Conservation (phyloP, 2,113 vertebrate species). For the Pandion haliaetus region DNA sequence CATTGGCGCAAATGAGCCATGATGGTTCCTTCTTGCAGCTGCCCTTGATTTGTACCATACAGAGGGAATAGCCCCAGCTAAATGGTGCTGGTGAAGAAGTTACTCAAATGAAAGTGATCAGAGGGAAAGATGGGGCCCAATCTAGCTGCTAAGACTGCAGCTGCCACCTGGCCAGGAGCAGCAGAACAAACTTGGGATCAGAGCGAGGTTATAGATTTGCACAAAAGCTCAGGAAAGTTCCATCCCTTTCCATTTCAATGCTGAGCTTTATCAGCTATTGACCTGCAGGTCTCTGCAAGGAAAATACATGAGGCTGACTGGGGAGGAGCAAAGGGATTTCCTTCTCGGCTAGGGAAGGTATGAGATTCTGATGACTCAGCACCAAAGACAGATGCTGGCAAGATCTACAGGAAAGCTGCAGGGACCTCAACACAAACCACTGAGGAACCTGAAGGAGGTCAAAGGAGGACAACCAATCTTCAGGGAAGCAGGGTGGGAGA, state of each 20-base stretch:
- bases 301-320: background rate
- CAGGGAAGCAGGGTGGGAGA: background rate
- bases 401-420: background rate
- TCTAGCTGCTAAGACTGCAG: background rate
- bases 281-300: background rate
- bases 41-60: fast-evolving
- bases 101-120: background rate
- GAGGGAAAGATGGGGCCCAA: fast-evolving
- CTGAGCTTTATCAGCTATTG: background rate
- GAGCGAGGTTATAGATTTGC: background rate
- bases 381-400: background rate
- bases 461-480: background rate
- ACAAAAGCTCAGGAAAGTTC: background rate
- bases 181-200: background rate
- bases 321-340: background rate
- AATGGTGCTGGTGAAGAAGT: background rate
- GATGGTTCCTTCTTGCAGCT: background rate
- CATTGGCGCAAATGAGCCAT: background rate
- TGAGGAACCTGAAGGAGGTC: background rate
- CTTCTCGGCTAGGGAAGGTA: background rate
- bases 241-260: background rate
- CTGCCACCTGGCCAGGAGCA: background rate
- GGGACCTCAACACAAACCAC: background rate
- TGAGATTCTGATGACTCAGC: background rate
- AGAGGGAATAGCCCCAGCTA: background rate